These are phyloP conservation scores for Pyrocephalus nanus DNA, from an alignment of 2,797 vertebrate genomes.

Conservation along the genomic window DNA sequence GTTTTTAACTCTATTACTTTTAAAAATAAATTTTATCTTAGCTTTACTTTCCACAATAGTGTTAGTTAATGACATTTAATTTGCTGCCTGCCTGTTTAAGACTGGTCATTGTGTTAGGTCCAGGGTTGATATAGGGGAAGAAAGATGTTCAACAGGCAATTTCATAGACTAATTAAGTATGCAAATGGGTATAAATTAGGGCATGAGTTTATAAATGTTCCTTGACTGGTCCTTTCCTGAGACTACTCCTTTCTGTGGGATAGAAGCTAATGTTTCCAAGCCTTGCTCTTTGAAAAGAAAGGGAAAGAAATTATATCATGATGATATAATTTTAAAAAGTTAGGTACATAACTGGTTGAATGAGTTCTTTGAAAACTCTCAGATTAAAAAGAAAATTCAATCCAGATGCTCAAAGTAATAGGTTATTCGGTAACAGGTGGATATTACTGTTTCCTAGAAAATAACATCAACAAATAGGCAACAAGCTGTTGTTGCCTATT, in stretches of 20 bases:
- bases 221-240: background rate
- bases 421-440: fast-evolving
- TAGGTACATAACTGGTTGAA: background rate
- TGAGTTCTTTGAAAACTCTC: background rate
- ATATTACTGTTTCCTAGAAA: background rate
- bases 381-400: background rate
- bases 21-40: background rate
- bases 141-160: background rate
- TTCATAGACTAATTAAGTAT: slow-evolving; percentile 10
- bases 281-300: background rate
- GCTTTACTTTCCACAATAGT: background rate
- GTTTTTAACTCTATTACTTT: background rate
- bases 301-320: background rate
- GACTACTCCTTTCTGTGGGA: background rate
- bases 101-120: background rate
- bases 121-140: background rate
- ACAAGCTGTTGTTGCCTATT: background rate
- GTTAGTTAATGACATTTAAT: background rate
- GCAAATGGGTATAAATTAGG: background rate
- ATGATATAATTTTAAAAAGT: background rate
- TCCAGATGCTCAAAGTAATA: background rate
- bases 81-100: background rate
- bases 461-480: background rate
- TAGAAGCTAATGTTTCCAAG: background rate
- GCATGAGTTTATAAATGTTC: background rate